Evolutionary conservation across 1,140 invertebrate genomes (phyloP).

Genomic region (Heliconius eleuchia): DNA sequence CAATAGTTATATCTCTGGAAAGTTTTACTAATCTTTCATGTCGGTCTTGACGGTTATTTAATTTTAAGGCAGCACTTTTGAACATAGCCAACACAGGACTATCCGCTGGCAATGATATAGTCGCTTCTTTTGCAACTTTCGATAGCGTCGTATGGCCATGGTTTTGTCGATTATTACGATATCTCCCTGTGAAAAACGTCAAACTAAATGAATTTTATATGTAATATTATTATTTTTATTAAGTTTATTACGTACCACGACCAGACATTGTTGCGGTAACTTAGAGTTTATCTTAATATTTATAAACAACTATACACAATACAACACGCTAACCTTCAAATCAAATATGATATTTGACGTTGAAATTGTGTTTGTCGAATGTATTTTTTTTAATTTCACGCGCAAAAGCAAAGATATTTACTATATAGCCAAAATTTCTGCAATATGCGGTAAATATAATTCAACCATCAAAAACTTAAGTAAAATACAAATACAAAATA

Average conservation of each 20-base stretch:
- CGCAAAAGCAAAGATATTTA: neutral
- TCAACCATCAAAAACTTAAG: neutral
- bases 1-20: conserved; percentile 94
- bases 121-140: conserved; percentile 55
- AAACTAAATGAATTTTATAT: conserved; percentile 8
- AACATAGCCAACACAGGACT: conserved; percentile 87
- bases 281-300: neutral
- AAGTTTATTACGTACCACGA: conserved; percentile 40
- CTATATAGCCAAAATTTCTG: neutral
- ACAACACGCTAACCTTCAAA: neutral
- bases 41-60: conserved; percentile 92
- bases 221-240: neutral
- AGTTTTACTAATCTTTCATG: conserved; percentile 92
- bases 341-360: neutral
- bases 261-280: conserved; percentile 42
- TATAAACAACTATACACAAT: neutral
- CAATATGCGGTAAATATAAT: neutral
- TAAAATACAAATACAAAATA: no score
- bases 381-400: neutral
- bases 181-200: conserved; percentile 50
- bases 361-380: neutral
- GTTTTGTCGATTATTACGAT: conserved; percentile 53
- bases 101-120: conserved; percentile 58
- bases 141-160: conserved; percentile 50
- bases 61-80: conserved; percentile 84